phyloP scores from a whole-genome alignment of 2,797 vertebrate species.

The Anomalospiza imberbis region DNA sequence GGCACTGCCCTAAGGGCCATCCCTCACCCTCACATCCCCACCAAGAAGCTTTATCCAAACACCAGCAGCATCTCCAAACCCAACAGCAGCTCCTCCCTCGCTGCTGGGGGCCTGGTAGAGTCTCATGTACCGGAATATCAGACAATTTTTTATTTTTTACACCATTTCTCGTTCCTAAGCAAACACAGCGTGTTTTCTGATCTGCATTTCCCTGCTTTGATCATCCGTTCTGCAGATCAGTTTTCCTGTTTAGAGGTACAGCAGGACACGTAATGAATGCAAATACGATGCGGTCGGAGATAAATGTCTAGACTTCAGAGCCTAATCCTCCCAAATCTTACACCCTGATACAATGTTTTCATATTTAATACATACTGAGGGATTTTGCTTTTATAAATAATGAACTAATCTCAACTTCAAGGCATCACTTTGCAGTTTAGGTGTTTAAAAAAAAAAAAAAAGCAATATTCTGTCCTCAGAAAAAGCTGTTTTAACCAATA shows the following conservation, averaged over 20 bases:
- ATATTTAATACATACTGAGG: slow-evolving; percentile 59
- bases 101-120: background rate
- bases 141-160: slow-evolving; percentile 15
- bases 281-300: slow-evolving; percentile 49
- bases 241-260: slow-evolving; percentile 68
- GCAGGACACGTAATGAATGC: slow-evolving; percentile 59
- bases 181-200: slow-evolving; percentile 66
- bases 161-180: slow-evolving; percentile 4
- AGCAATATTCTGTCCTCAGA: background rate
- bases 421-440: slow-evolving; percentile 38
- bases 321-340: slow-evolving; percentile 57
- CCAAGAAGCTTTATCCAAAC: background rate
- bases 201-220: slow-evolving; percentile 69
- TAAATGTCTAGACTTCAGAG: slow-evolving; percentile 64
- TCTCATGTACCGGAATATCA: background rate
- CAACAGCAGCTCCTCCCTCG: background rate
- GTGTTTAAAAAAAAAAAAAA: background rate
- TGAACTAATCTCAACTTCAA: slow-evolving; percentile 60
- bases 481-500: slow-evolving; percentile 36
- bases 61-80: background rate
- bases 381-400: slow-evolving; percentile 68
- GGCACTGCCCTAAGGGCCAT: background rate
- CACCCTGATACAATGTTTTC: slow-evolving; percentile 60
- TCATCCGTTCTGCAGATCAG: slow-evolving; percentile 66
- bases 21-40: fast-evolving